A percentile compares a stretch with the other conserved stretches of the same genome.
These are phyloP conservation scores for Aegotheles bennettii DNA, from an alignment of 2,113 vertebrate species.

Conservation along the genomic window DNA sequence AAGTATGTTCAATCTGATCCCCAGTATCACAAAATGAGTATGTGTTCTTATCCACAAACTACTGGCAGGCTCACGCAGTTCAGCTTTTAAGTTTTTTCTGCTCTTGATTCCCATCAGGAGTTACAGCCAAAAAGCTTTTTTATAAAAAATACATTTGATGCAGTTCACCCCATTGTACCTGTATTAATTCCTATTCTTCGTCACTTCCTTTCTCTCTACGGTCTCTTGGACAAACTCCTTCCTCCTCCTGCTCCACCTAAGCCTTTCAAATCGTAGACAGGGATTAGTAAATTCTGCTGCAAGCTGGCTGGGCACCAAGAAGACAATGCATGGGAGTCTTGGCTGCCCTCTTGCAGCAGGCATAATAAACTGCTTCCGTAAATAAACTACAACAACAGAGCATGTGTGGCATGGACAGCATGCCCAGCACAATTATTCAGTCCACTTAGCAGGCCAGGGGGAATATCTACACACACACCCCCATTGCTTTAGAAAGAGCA, in stretches of 20 bases:
- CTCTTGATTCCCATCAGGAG: neutral
- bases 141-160: neutral
- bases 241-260: neutral
- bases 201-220: neutral
- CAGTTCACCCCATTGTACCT: neutral
- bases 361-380: neutral
- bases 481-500: neutral
- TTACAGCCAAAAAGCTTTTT: neutral
- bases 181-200: neutral
- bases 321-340: neutral
- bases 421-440: neutral
- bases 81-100: neutral
- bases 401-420: neutral
- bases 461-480: neutral
- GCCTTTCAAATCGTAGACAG: neutral
- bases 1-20: neutral
- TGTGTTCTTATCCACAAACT: neutral
- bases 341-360: neutral
- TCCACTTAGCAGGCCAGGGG: neutral
- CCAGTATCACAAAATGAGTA: neutral
- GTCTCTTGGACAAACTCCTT: neutral
- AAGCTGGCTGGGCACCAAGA: neutral
- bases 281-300: neutral
- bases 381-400: neutral
- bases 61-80: accelerated